These are phyloP conservation scores for Pimpla rufipes DNA, from an alignment of 2,888 invertebrate species.

Conservation along the genomic window DNA sequence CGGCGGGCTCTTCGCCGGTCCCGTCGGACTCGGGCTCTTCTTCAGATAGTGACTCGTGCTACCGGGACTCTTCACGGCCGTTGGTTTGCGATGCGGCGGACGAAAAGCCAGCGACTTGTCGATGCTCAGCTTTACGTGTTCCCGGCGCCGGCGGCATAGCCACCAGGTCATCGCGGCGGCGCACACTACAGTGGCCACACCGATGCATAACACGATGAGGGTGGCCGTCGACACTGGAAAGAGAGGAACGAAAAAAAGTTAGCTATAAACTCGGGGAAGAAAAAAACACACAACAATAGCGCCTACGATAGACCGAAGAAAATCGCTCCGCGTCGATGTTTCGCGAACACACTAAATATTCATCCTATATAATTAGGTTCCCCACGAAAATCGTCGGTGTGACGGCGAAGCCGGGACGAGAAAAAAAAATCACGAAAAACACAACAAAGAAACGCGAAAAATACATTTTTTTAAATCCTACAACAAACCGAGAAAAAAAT, in stretches of 20 bases:
- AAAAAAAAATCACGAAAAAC: no score
- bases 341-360: background rate
- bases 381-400: no score
- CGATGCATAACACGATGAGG: constrained; percentile 89
- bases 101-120: constrained; percentile 90
- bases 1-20: constrained; percentile 88
- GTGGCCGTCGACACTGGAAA: constrained; percentile 87
- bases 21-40: constrained; percentile 96
- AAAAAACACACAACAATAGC: no score
- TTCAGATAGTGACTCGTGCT: constrained; percentile 94
- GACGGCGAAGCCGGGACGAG: no score
- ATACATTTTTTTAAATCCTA: no score
- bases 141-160: constrained; percentile 88
- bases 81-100: constrained; percentile 90
- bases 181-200: constrained; percentile 87
- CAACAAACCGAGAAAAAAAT: no score
- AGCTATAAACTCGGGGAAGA: background rate
- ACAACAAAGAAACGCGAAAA: no score
- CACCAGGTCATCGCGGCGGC: constrained; percentile 89
- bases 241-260: background rate
- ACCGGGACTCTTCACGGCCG: constrained; percentile 94
- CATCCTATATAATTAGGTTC: background rate
- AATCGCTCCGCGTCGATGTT: background rate
- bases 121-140: constrained; percentile 87
- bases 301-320: no score